Evolutionary conservation across 1,140 invertebrate species (phyloP).

Genomic region (Rhopalosiphum padi): DNA sequence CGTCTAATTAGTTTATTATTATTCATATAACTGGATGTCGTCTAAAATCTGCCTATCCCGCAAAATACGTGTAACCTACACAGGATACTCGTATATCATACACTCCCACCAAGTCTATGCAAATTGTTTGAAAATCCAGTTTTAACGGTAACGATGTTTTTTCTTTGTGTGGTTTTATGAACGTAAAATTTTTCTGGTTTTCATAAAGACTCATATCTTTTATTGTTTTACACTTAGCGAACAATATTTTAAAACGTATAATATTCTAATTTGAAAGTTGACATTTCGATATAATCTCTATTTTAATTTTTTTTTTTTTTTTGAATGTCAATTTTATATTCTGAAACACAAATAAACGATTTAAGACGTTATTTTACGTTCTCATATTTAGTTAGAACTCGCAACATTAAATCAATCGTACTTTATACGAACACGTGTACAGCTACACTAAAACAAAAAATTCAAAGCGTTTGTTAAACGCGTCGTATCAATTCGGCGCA

Average conservation of each 20-base stretch:
- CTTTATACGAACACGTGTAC: background rate
- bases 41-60: background rate
- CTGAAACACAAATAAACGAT: background rate
- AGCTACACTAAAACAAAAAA: background rate
- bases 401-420: background rate
- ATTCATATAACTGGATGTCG: background rate
- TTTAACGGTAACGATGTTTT: slow-evolving; percentile 43
- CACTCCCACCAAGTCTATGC: background rate
- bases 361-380: background rate
- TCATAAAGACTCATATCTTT: background rate
- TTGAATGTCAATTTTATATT: background rate
- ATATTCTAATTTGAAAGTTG: background rate
- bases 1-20: background rate
- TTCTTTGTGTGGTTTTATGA: background rate
- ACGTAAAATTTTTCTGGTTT: background rate
- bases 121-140: slow-evolving; percentile 43
- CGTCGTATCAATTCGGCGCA: background rate
- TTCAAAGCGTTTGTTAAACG: background rate
- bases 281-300: background rate
- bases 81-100: too few species aligned
- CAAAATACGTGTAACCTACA: background rate
- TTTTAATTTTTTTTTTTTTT: background rate
- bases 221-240: background rate
- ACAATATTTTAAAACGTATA: background rate
- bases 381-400: background rate